A percentile compares a stretch with the other conserved stretches of the same genome.
These are phyloP conservation scores for Tamandua tetradactyla DNA, from an alignment of 2,797 vertebrate genomes.

Conservation along the genomic window DNA sequence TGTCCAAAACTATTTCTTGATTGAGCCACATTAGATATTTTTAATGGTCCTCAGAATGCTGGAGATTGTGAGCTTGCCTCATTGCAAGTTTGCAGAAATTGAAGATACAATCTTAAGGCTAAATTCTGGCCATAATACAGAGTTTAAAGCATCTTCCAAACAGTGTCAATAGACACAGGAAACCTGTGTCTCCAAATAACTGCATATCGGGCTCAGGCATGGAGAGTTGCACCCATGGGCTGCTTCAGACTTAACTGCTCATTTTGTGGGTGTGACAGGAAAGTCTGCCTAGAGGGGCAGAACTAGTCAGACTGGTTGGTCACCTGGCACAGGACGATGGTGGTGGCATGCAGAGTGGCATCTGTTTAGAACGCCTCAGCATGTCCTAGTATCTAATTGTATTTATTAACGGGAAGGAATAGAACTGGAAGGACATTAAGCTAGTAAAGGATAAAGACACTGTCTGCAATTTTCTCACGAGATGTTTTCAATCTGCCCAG, in stretches of 20 bases:
- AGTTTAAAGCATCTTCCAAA: neutral
- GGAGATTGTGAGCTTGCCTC: neutral
- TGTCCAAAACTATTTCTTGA: neutral
- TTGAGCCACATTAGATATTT: neutral
- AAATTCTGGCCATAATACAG: neutral
- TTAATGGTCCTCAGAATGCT: neutral
- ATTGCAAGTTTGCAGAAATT: neutral
- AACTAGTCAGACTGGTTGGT: neutral
- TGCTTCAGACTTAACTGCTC: neutral
- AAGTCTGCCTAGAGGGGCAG: neutral
- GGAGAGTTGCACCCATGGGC: neutral
- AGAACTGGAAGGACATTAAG: neutral
- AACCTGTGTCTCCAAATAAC: neutral
- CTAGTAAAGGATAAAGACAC: neutral
- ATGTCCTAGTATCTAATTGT: neutral
- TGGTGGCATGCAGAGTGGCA: accelerated
- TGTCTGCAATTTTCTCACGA: neutral
- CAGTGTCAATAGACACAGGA: neutral
- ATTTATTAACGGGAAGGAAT: neutral
- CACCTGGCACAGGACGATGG: neutral
- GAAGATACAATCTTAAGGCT: neutral
- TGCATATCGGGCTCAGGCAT: neutral
- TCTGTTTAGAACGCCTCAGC: neutral
- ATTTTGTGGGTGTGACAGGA: neutral
- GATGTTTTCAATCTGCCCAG: neutral